Evolutionary conservation across 2,113 vertebrate genomes (phyloP), one percentile per base, ranked within the genome.

Genomic region (Microtus oregoni): DNA sequence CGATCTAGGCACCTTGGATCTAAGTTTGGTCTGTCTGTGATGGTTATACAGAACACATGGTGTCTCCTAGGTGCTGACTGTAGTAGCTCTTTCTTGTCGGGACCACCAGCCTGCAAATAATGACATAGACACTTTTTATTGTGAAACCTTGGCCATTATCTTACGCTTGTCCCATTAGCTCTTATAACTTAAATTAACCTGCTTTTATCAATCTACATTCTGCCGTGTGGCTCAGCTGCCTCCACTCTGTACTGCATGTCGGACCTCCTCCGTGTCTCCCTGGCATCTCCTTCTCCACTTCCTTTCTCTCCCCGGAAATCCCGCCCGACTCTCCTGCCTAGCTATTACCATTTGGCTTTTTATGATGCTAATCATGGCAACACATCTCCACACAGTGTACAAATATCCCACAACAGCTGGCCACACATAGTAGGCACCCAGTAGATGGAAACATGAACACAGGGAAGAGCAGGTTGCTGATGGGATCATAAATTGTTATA

Each of bases 31-130:
- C 91, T 72, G 38, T 61, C 91, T 72, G 41, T 58, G 20, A 13
- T 12, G 63, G 20, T 35, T 28, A 22, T 4, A 7, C 17, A 2
- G 1, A 1, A 77, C 17, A 19, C 2, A 11, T 3, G 26, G 2
- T 22, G 24, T 61, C 14, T 83, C 41, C 20, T 17, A 11, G 3
- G 70, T 20, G n/a, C 55, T 28, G 35, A 8, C 35, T 73, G 35
- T 38, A 38, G 17, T 38, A 72, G 17, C 8, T n/a, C 68, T n/a
- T 72, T 22, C 70, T 38, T 12, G 8, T 22, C 1, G 8, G 35
- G 35, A 38, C 70, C 3, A 1, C 35, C 70, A 73, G n/a, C 8
- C 17, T 1, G 3, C n/a, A 73, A 73, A 73, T 73, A 73, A 38
- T 20, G 19, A 38, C 17, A 73, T 38, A n/a, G 35, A 73, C 19